Percentiles rank a stretch among this genome's conserved stretches.
Conservation (phyloP, 2,113 vertebrate genomes). For the Rhinoderma darwinii region DNA sequence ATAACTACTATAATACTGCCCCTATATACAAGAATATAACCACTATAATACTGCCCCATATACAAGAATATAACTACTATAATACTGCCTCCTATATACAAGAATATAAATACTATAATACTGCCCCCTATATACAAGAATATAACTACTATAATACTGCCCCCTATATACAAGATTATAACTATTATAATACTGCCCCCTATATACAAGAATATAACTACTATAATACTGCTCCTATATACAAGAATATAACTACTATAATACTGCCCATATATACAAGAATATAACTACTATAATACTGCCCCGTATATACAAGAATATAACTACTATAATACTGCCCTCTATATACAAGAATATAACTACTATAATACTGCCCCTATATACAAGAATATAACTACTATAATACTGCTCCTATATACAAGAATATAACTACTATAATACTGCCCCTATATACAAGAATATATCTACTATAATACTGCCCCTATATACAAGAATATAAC, state of each 20-base stretch:
- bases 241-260: slow-evolving; percentile 1
- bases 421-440: background rate
- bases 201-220: background rate
- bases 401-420: background rate
- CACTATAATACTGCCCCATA: background rate
- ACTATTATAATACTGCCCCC: background rate
- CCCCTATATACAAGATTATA: background rate
- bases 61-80: background rate
- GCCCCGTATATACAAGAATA: background rate
- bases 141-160: background rate
- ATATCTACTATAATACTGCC: too few species aligned
- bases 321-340: slow-evolving; percentile 24
- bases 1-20: background rate
- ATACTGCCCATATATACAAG: background rate
- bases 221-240: background rate
- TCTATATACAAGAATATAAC: background rate
- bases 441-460: background rate
- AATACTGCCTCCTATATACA: background rate
- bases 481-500: too few species aligned
- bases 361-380: background rate
- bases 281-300: background rate
- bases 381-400: background rate
- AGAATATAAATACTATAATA: background rate
- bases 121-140: background rate
- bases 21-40: background rate